These are phyloP conservation scores for Coptodon rendalli DNA, from an alignment of 2,113 vertebrate species.

Conservation along the genomic window DNA sequence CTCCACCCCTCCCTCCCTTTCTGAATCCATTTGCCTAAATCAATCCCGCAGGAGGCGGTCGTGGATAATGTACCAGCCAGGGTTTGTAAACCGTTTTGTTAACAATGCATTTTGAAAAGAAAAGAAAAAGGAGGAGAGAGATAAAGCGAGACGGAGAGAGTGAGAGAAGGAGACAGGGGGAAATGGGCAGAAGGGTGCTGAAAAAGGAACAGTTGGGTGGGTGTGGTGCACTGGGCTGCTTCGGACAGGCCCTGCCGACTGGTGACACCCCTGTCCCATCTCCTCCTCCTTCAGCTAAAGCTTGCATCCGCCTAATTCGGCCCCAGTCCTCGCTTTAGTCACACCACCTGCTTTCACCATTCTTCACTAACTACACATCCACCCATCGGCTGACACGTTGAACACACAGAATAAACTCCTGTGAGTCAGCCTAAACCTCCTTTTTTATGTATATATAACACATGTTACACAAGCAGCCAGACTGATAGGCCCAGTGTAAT, in stretches of 20 bases:
- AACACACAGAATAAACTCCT: conserved; percentile 81
- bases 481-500: conserved; percentile 45
- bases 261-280: conserved; percentile 70
- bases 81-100: conserved; percentile 99
- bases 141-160: conserved; percentile 50
- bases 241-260: conserved; percentile 76
- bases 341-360: conserved; percentile 98
- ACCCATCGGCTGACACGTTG: conserved; percentile 72
- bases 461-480: neutral
- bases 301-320: conserved; percentile 82
- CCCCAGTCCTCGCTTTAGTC: conserved; percentile 86
- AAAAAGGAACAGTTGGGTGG: conserved; percentile 99
- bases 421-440: conserved; percentile 63
- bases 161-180: conserved; percentile 47
- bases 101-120: conserved; percentile 88
- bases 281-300: conserved; percentile 54
- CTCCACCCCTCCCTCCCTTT: conserved; percentile 28
- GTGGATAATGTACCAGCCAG: conserved; percentile 77
- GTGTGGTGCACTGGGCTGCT: conserved; percentile 84
- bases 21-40: conserved; percentile 78
- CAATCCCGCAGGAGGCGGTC: conserved; percentile 73
- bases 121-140: conserved; percentile 59
- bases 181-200: conserved; percentile 70
- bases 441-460: neutral
- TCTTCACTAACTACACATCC: conserved; percentile 75